Conservation (phyloP, 1,140 invertebrate genomes). For the Drosophila mayri region DNA sequence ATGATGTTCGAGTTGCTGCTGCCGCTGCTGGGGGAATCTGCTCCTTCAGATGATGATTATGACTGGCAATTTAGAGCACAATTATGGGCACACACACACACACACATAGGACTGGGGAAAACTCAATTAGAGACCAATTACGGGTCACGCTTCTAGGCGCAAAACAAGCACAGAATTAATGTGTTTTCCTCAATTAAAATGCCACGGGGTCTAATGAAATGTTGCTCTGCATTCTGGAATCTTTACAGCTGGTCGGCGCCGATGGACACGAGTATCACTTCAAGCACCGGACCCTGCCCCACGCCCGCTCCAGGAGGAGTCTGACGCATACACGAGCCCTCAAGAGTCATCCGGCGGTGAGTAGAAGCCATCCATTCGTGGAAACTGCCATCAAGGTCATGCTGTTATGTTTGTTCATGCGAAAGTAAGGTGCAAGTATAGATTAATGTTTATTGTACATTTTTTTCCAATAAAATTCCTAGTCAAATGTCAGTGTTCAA, state of each 20-base stretch:
- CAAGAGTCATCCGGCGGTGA: slow-evolving; percentile 96
- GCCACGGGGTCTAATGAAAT: slow-evolving; percentile 57
- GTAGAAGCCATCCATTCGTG: slow-evolving; percentile 72
- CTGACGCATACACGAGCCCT: slow-evolving; percentile 93
- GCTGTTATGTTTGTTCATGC: not conserved
- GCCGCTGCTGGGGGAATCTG: slow-evolving; percentile 10
- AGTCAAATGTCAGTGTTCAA: slow-evolving; percentile 29
- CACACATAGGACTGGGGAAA: slow-evolving; percentile 19
- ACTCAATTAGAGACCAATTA: slow-evolving; percentile 78
- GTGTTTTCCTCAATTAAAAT: slow-evolving; percentile 73
- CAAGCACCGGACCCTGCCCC: slow-evolving; percentile 94
- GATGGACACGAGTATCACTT: slow-evolving; percentile 96
- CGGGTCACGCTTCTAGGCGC: slow-evolving; percentile 45
- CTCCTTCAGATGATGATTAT: slow-evolving; percentile 56
- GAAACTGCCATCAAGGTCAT: slow-evolving; percentile 20
- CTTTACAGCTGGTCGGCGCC: slow-evolving; percentile 89
- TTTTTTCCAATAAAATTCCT: not conserved
- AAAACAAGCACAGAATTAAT: slow-evolving; percentile 61
- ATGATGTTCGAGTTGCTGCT: slow-evolving; percentile 40
- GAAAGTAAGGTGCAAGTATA: slow-evolving; percentile 8
- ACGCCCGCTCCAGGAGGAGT: slow-evolving; percentile 93
- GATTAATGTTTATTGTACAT: not conserved
- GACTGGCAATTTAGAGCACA: slow-evolving; percentile 75
- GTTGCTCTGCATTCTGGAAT: slow-evolving; percentile 30
- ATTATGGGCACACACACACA: slow-evolving; percentile 51